Evolutionary conservation across 1,140 invertebrate genomes (phyloP).

Genomic region (Halyomorpha halys): DNA sequence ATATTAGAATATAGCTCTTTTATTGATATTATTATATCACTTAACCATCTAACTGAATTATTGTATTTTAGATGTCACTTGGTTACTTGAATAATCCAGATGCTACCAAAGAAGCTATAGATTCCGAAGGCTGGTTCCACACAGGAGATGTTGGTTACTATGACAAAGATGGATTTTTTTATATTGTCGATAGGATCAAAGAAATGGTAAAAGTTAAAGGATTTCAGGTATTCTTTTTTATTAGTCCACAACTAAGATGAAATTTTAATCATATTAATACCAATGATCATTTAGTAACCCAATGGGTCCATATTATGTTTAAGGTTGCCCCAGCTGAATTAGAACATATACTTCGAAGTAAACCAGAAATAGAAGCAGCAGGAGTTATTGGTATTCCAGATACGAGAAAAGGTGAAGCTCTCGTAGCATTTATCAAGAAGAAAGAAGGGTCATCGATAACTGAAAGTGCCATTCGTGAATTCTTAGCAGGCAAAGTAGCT

Average conservation of each 20-base stretch:
- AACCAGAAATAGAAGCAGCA: constrained; percentile 54
- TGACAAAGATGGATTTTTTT: constrained; percentile 55
- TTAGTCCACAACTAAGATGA: background rate
- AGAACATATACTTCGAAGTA: constrained; percentile 55
- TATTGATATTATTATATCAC: no score
- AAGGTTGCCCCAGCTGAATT: constrained; percentile 55
- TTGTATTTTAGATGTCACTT: constrained; percentile 44
- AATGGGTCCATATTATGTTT: constrained; percentile 20
- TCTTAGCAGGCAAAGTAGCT: constrained; percentile 50
- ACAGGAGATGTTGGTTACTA: constrained; percentile 69
- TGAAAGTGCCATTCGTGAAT: constrained; percentile 43
- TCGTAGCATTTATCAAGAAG: constrained; percentile 48
- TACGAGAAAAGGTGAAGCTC: constrained; percentile 50
- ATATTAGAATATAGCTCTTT: no score
- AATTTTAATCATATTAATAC: background rate
- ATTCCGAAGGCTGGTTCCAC: constrained; percentile 59
- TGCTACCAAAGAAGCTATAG: constrained; percentile 53
- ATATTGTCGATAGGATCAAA: constrained; percentile 62
- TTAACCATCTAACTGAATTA: background rate
- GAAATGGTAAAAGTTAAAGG: constrained; percentile 71
- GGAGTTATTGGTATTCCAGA: constrained; percentile 61
- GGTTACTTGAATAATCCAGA: constrained; percentile 52
- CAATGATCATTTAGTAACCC: background rate
- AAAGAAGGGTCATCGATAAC: constrained; percentile 37
- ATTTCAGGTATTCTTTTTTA: constrained; percentile 46